phyloP scores from a whole-genome alignment of 2,888 invertebrate genomes.

The Cosmia trapezina region DNA sequence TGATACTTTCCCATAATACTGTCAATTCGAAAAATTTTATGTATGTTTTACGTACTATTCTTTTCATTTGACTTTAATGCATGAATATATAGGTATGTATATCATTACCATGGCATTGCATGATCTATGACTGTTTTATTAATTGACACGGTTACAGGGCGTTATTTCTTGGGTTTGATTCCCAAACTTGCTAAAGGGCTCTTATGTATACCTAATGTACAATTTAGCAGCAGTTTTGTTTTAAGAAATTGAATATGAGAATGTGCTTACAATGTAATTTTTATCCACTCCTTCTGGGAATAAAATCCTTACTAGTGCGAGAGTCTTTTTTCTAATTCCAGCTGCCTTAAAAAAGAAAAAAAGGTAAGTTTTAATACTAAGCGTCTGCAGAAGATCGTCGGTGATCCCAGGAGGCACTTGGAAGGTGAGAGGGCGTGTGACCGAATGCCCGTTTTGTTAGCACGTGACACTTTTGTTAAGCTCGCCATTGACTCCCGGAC shows the following conservation, averaged over 20 bases:
- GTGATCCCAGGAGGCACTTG: conserved; percentile 69
- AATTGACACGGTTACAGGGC: not conserved
- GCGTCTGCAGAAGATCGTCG: conserved; percentile 53
- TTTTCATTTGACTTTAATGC: not conserved
- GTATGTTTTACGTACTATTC: not conserved
- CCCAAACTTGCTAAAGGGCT: not conserved
- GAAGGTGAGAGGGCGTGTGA: conserved; percentile 77
- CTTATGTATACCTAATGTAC: not conserved
- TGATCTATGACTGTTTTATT: not conserved
- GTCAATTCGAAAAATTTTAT: not conserved
- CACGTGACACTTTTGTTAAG: conserved; percentile 81
- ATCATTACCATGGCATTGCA: not conserved
- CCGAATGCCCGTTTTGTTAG: conserved; percentile 76
- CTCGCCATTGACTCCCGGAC: conserved; percentile 69
- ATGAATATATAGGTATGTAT: not conserved
- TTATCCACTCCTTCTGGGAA: not conserved
- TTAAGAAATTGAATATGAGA: not conserved
- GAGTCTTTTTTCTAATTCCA: conserved; percentile 25
- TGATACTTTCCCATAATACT: not conserved
- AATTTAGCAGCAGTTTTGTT: not conserved
- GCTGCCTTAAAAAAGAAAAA: conserved; percentile 4
- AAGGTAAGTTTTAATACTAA: conserved; percentile 62
- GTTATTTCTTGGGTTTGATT: not conserved
- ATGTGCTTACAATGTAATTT: not conserved
- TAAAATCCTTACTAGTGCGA: conserved; percentile 9